A percentile compares a stretch with the other conserved stretches of the same genome.
Conservation (phyloP, 2,797 vertebrate genomes). For the Discoglossus pictus region DNA sequence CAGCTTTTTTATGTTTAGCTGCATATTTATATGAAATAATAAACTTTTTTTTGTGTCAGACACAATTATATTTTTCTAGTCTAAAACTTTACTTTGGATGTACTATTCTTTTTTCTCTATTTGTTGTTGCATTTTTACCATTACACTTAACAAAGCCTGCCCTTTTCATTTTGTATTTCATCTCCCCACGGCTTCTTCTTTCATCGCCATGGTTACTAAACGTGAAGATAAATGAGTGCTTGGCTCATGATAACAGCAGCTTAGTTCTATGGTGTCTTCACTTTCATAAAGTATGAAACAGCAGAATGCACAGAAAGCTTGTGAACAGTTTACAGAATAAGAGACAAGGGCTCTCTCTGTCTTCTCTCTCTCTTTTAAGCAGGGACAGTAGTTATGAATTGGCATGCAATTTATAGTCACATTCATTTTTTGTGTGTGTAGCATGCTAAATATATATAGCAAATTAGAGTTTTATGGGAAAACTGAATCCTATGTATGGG, state of each 20-base stretch:
- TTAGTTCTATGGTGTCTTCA: constrained; percentile 4
- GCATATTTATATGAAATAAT: too few relatives aligned
- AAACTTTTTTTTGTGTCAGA: too few relatives aligned
- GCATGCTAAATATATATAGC: too few relatives aligned
- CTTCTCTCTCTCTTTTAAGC: background rate
- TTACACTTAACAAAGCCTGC: constrained; percentile 20
- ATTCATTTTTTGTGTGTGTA: too few relatives aligned
- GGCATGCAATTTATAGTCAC: background rate
- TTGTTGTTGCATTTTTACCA: background rate
- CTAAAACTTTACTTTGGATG: too few relatives aligned
- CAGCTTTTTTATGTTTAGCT: too few relatives aligned
- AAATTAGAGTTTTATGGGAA: too few relatives aligned
- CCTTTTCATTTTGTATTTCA: constrained; percentile 33
- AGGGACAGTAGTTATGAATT: background rate
- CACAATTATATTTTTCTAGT: too few relatives aligned
- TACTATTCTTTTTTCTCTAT: constrained; percentile 1
- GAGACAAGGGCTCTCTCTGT: constrained; percentile 1
- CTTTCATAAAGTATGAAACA: constrained; percentile 20
- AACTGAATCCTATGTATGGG: too few relatives aligned
- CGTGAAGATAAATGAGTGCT: constrained; percentile 30
- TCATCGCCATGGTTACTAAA: constrained; percentile 47
- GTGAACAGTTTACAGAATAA: background rate
- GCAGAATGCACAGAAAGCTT: constrained; percentile 1
- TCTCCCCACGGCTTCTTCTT: constrained; percentile 30
- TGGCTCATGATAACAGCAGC: constrained; percentile 40